Conservation (phyloP, 2,888 invertebrate species). For the Marronus borbonicus region DNA sequence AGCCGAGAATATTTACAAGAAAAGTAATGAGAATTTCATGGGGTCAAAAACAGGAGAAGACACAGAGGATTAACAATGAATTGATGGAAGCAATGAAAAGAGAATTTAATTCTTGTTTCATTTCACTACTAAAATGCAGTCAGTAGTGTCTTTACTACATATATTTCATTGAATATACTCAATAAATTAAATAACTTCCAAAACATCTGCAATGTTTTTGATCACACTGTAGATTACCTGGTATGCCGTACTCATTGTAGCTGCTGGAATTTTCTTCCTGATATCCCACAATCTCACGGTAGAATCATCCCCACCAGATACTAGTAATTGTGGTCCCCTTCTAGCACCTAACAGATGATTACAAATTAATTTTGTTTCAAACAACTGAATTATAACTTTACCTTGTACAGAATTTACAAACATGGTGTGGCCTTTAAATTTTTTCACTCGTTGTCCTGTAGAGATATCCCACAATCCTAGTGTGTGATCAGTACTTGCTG, state of each 20-base stretch:
- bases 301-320: conserved; percentile 96
- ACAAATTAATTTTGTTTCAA: not conserved
- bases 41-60: too few relatives aligned
- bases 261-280: conserved; percentile 85
- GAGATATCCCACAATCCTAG: conserved; percentile 96
- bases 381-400: conserved; percentile 50
- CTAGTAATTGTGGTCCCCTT: conserved; percentile 91
- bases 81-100: too few relatives aligned
- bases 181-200: too few relatives aligned
- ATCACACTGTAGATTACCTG: conserved; percentile 69
- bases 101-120: too few relatives aligned
- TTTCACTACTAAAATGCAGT: too few relatives aligned
- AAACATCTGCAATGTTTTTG: not conserved
- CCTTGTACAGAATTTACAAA: conserved; percentile 84
- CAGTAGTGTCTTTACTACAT: too few relatives aligned
- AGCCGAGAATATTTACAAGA: too few relatives aligned
- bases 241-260: conserved; percentile 81
- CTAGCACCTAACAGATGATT: conserved; percentile 75
- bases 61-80: too few relatives aligned
- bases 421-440: conserved; percentile 86
- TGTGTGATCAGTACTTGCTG: conserved; percentile 95
- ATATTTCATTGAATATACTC: too few relatives aligned
- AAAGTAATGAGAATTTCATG: too few relatives aligned
- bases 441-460: conserved; percentile 89
- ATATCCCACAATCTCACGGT: conserved; percentile 95